A percentile compares a stretch with the other conserved stretches of the same genome.
phyloP scores from a whole-genome alignment of 2,888 invertebrate species.

The Rhagonycha fulva region DNA sequence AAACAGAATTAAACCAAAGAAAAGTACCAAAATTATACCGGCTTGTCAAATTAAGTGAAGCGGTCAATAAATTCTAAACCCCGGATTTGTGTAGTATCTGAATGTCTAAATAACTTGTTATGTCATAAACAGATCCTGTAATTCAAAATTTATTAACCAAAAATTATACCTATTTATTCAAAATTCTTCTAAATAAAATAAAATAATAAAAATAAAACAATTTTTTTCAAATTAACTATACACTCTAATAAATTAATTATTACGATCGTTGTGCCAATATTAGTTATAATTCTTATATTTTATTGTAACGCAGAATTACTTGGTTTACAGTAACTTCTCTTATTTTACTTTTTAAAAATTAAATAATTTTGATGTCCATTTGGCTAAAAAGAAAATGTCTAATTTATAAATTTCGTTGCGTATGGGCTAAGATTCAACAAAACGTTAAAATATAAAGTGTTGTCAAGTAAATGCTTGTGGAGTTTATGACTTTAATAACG shows the following conservation, averaged over 20 bases:
- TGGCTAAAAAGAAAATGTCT: neutral
- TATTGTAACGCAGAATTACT: neutral
- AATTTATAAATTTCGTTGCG: neutral
- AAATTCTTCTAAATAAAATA: too few relatives aligned
- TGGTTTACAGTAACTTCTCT: neutral
- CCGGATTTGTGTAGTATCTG: neutral
- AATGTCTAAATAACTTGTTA: neutral
- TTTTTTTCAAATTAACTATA: neutral
- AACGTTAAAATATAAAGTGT: slow-evolving; percentile 3
- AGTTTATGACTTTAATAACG: slow-evolving; percentile 19
- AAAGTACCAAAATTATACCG: neutral
- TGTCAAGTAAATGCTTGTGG: slow-evolving; percentile 2
- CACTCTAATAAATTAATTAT: neutral
- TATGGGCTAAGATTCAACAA: neutral
- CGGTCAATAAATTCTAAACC: neutral
- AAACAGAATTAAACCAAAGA: neutral
- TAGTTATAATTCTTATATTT: neutral
- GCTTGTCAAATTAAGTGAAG: neutral
- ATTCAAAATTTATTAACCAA: neutral
- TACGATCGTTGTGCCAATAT: neutral
- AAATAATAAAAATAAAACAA: too few relatives aligned
- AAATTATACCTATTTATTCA: neutral
- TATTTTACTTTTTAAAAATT: too few relatives aligned
- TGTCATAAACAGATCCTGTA: slow-evolving; percentile 1
- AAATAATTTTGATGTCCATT: too few relatives aligned